Evolutionary conservation across 92 coral and sea anemone species (phyloP).

Genomic region (Isaurus tuberculatus): DNA sequence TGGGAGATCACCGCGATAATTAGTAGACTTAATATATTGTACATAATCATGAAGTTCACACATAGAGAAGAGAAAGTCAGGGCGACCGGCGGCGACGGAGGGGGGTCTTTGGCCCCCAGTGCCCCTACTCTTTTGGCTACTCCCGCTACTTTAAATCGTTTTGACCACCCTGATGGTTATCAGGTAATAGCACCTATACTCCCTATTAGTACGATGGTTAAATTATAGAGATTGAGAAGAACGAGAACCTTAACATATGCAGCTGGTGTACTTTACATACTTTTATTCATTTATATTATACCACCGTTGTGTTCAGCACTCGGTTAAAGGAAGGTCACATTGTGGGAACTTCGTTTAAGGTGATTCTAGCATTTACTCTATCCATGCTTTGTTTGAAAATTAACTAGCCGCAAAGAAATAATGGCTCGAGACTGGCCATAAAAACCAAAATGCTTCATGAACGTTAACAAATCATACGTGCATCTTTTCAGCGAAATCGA

Average conservation of each 20-base stretch:
- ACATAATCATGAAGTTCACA: too few species aligned
- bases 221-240: not conserved
- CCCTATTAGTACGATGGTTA: not conserved
- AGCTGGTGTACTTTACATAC: slow-evolving; percentile 17
- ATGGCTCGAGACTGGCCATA: not conserved
- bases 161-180: too few species aligned
- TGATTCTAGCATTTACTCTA: slow-evolving; percentile 11
- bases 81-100: too few species aligned
- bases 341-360: slow-evolving; percentile 1
- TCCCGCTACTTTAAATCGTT: too few species aligned
- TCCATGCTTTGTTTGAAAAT: slow-evolving; percentile 9
- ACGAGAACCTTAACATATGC: slow-evolving; percentile 1
- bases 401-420: slow-evolving; percentile 9
- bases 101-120: too few species aligned
- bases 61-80: too few species aligned
- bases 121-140: too few species aligned
- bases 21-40: too few species aligned
- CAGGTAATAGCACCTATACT: too few species aligned
- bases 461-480: slow-evolving; percentile 6
- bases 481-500: not conserved
- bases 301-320: slow-evolving; percentile 19
- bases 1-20: too few species aligned
- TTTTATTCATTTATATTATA: slow-evolving; percentile 8
- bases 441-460: not conserved
- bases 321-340: not conserved